These are phyloP conservation scores for Mohoua ochrocephala DNA, from an alignment of 2,113 vertebrate genomes.

Conservation along the genomic window DNA sequence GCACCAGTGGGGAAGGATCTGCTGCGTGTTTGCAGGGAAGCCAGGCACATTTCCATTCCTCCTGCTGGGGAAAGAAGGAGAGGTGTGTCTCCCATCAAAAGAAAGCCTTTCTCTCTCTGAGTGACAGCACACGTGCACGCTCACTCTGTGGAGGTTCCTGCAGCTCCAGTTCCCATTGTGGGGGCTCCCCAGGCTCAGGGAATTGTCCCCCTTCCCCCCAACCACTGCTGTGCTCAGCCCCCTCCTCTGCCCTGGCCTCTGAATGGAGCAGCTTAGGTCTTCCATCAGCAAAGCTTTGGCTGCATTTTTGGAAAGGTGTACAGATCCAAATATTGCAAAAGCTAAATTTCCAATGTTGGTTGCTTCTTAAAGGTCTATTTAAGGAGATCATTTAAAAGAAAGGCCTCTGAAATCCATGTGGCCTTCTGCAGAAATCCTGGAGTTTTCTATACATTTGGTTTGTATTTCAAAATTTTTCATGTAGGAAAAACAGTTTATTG, in stretches of 20 bases:
- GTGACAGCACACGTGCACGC: accelerated
- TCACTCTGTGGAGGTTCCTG: not conserved
- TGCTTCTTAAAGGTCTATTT: not conserved
- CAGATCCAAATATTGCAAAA: not conserved
- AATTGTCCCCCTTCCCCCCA: no score
- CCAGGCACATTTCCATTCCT: not conserved
- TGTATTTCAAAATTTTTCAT: not conserved
- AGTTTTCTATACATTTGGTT: not conserved
- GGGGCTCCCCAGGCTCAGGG: not conserved
- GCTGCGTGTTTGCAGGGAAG: not conserved
- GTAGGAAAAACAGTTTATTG: not conserved
- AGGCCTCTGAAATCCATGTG: not conserved
- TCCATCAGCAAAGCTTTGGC: not conserved
- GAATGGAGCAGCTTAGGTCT: not conserved
- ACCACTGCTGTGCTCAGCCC: accelerated
- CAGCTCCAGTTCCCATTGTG: not conserved
- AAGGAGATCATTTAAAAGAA: not conserved
- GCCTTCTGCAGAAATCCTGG: not conserved
- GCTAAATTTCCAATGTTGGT: not conserved
- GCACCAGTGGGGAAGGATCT: not conserved
- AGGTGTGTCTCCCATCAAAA: not conserved
- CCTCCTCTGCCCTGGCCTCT: not conserved
- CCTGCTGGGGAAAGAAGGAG: not conserved
- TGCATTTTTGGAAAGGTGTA: not conserved
- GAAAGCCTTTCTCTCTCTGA: not conserved